Evolutionary conservation across 1,140 invertebrate species (phyloP).

Genomic region (Stegodyphus dumicola): DNA sequence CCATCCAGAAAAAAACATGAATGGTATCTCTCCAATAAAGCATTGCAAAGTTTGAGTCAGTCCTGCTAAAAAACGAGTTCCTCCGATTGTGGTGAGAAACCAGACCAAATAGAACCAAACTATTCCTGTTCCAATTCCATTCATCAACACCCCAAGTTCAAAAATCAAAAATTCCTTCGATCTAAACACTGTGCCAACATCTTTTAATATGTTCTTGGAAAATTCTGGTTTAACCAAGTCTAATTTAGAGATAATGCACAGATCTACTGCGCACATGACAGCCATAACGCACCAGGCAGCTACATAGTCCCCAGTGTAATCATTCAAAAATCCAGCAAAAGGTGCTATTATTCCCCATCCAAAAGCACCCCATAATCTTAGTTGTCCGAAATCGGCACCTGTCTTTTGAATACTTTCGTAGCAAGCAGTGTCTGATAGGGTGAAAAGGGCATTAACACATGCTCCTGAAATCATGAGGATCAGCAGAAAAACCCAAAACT

Average conservation of each 20-base stretch:
- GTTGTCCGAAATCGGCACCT: conserved; percentile 77
- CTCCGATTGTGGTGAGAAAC: conserved; percentile 64
- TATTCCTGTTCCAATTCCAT: conserved; percentile 85
- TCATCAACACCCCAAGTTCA: conserved; percentile 80
- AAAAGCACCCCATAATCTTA: conserved; percentile 76
- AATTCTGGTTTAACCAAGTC: conserved; percentile 24
- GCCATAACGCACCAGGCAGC: not conserved
- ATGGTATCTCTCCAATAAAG: conserved; percentile 72
- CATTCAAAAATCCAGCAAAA: conserved; percentile 20
- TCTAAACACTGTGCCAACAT: conserved; percentile 75
- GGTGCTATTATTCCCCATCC: conserved; percentile 57
- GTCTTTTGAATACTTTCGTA: conserved; percentile 25
- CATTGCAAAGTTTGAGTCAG: conserved; percentile 81
- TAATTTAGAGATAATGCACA: not conserved
- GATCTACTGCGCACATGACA: not conserved
- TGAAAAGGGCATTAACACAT: conserved; percentile 54
- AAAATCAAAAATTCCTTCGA: conserved; percentile 77
- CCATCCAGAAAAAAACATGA: conserved; percentile 44
- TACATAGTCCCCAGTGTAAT: conserved; percentile 5
- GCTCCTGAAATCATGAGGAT: conserved; percentile 50
- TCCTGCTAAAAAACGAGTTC: conserved; percentile 80
- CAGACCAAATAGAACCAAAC: conserved; percentile 84
- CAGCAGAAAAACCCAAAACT: conserved; percentile 62
- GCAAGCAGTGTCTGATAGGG: conserved; percentile 62
- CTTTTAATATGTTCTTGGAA: conserved; percentile 46